A percentile compares a stretch with the other conserved stretches of the same genome.
These are phyloP conservation scores for Netelia melanura DNA, from an alignment of 2,888 invertebrate genomes.

Conservation along the genomic window DNA sequence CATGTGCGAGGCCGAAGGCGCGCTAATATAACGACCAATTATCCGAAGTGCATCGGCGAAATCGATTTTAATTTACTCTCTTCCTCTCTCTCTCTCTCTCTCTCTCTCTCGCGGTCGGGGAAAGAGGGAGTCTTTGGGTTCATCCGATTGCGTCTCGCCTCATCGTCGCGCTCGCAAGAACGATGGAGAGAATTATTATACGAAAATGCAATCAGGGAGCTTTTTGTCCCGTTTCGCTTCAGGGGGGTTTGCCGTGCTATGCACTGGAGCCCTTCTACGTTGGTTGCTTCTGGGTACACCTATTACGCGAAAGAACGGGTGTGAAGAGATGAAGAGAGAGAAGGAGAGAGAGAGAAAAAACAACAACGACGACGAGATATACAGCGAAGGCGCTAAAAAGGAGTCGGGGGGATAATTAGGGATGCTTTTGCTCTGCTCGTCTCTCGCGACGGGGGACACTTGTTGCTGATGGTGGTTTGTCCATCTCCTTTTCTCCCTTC, in stretches of 20 bases:
- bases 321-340: conserved; percentile 43
- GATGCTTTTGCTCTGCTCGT: conserved; percentile 81
- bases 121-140: background rate
- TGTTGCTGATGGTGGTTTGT: conserved; percentile 78
- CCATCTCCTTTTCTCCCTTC: conserved; percentile 47
- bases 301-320: conserved; percentile 55
- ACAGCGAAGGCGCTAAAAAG: conserved; percentile 64
- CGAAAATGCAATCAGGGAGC: conserved; percentile 83
- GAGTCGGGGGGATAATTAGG: conserved; percentile 81
- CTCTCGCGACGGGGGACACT: conserved; percentile 82
- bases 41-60: conserved; percentile 71
- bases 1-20: conserved; percentile 27
- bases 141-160: conserved; percentile 63
- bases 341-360: conserved; percentile 19
- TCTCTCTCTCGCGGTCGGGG: conserved; percentile 45
- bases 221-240: conserved; percentile 83
- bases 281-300: conserved; percentile 62
- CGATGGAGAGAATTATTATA: conserved; percentile 80
- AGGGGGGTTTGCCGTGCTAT: conserved; percentile 68
- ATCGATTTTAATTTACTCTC: conserved; percentile 71
- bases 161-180: conserved; percentile 54
- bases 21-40: conserved; percentile 72
- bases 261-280: conserved; percentile 20
- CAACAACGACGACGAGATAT: conserved; percentile 12
- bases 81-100: too few species aligned